Conservation (phyloP, 1,140 invertebrate genomes). For the Choristoneura fumiferana region DNA sequence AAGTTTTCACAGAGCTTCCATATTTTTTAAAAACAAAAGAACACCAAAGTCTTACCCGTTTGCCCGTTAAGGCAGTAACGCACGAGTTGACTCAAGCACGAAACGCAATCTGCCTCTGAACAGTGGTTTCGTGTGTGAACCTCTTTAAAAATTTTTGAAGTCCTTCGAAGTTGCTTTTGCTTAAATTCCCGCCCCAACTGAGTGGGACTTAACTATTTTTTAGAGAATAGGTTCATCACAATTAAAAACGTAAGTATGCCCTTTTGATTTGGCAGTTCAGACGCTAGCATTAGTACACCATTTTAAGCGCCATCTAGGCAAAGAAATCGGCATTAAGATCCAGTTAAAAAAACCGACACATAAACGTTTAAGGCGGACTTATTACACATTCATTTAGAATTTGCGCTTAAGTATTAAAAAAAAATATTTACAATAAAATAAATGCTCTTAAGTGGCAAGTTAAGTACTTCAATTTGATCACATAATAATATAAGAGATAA, state of each 20-base stretch:
- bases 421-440: slow-evolving; percentile 25
- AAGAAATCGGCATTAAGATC: too few species aligned
- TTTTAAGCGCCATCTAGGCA: too few species aligned
- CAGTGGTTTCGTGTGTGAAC: slow-evolving; percentile 11
- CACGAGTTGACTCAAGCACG: neutral
- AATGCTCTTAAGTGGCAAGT: slow-evolving; percentile 42
- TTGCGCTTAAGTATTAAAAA: slow-evolving; percentile 12
- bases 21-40: too few species aligned
- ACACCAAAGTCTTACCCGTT: neutral
- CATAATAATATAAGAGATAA: slow-evolving; percentile 35
- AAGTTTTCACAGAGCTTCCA: too few species aligned
- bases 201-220: too few species aligned
- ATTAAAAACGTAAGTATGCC: too few species aligned
- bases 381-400: slow-evolving; percentile 18
- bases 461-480: slow-evolving; percentile 65
- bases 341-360: too few species aligned
- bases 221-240: too few species aligned
- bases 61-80: neutral
- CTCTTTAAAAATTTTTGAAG: neutral
- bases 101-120: slow-evolving; percentile 4
- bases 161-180: neutral
- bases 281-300: too few species aligned
- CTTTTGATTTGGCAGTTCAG: too few species aligned
- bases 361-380: neutral
- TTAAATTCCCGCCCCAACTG: too few species aligned